phyloP scores from a whole-genome alignment of 1,140 invertebrate genomes.

The Bombus sibiricus region DNA sequence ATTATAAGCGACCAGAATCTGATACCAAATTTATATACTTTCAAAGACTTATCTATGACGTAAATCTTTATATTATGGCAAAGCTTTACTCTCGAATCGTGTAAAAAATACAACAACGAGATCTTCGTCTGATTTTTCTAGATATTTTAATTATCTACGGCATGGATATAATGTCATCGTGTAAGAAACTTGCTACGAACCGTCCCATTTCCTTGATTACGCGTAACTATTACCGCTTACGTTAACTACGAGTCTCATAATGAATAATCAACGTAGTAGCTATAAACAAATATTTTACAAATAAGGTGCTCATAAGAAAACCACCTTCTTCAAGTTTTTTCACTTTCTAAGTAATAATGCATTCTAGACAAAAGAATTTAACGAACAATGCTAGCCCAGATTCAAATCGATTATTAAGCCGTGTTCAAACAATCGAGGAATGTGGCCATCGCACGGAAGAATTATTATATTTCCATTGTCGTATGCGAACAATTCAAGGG shows the following conservation, averaged over 20 bases:
- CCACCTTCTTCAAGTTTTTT: neutral
- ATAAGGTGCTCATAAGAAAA: no score
- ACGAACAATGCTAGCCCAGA: neutral
- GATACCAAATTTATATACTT: neutral
- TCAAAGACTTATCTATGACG: neutral
- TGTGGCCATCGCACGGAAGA: neutral
- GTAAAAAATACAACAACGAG: neutral
- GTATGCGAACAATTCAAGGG: neutral
- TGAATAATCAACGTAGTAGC: conserved; percentile 65
- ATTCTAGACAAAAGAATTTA: neutral
- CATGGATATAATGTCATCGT: no score
- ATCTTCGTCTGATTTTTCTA: no score
- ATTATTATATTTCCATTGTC: neutral
- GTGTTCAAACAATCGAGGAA: neutral
- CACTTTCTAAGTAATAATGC: neutral
- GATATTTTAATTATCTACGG: conserved; percentile 1
- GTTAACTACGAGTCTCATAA: conserved; percentile 56
- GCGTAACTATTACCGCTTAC: conserved; percentile 28
- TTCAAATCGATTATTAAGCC: neutral
- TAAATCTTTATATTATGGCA: neutral
- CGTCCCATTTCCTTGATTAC: conserved; percentile 42
- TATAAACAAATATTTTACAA: conserved; percentile 28
- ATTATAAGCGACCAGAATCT: neutral
- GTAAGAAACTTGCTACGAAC: conserved; percentile 26
- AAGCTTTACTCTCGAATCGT: neutral